Conservation (phyloP, 2,888 invertebrate genomes). For the Operophtera brumata region DNA sequence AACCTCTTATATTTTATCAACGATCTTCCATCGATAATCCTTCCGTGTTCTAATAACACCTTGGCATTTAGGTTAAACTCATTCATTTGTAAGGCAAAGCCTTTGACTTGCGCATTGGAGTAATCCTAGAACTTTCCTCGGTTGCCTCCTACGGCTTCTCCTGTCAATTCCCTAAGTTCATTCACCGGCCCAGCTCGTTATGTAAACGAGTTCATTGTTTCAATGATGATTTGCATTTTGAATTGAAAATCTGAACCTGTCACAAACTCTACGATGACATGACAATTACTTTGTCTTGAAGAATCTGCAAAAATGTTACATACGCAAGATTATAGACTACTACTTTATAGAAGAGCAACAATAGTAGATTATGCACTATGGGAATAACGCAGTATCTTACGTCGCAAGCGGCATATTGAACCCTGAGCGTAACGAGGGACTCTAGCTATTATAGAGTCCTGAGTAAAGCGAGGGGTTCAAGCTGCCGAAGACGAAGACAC, state of each 20-base stretch:
- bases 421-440: too few relatives aligned
- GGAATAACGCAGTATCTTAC: too few relatives aligned
- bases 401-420: too few relatives aligned
- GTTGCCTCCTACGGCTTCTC: slow-evolving; percentile 39
- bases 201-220: slow-evolving; percentile 40
- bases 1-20: too few relatives aligned
- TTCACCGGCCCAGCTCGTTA: slow-evolving; percentile 38
- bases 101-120: not conserved
- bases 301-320: not conserved
- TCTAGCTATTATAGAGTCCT: too few relatives aligned
- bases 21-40: too few relatives aligned
- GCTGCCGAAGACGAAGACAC: too few relatives aligned
- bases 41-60: not conserved
- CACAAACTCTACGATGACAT: not conserved
- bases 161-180: slow-evolving; percentile 32
- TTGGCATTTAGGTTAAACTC: not conserved
- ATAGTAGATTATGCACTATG: too few relatives aligned
- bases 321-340: not conserved
- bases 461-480: too few relatives aligned
- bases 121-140: slow-evolving; percentile 17
- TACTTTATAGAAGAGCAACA: slow-evolving; percentile 3
- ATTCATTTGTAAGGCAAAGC: slow-evolving; percentile 3
- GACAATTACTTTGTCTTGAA: not conserved
- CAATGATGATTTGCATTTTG: slow-evolving; percentile 21
- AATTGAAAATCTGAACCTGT: slow-evolving; percentile 30